phyloP scores from a whole-genome alignment of 1,140 invertebrate genomes.

The Odontomachus brunneus region DNA sequence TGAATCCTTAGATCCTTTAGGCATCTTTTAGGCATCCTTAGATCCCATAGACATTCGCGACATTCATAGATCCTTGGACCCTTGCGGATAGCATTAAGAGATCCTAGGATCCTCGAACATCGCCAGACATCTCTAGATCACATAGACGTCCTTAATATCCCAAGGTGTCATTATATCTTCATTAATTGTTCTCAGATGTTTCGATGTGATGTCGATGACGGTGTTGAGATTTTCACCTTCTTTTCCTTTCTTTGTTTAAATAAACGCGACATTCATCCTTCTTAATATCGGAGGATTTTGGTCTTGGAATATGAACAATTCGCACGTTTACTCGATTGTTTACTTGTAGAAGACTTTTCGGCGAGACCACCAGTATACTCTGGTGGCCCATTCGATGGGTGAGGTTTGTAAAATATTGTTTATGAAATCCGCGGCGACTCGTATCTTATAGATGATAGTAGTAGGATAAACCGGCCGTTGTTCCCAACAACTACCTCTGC shows the following conservation, averaged over 20 bases:
- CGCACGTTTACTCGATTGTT: constrained; percentile 27
- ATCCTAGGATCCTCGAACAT: constrained; percentile 39
- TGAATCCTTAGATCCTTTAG: constrained; percentile 55
- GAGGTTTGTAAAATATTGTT: constrained; percentile 75
- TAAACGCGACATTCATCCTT: constrained; percentile 35
- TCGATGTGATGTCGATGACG: constrained; percentile 40
- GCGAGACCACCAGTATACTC: constrained; percentile 75
- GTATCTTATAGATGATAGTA: constrained; percentile 76
- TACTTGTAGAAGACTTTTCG: constrained; percentile 66
- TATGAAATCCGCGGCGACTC: constrained; percentile 76
- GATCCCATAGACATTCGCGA: constrained; percentile 31
- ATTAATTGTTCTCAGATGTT: constrained; percentile 8
- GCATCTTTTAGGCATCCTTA: constrained; percentile 52
- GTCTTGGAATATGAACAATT: constrained; percentile 38
- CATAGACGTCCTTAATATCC: constrained; percentile 10
- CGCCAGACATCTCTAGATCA: constrained; percentile 23
- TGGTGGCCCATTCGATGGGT: constrained; percentile 77
- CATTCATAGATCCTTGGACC: constrained; percentile 26
- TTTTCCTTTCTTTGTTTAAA: neutral
- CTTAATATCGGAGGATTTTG: constrained; percentile 37
- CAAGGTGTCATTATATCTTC: constrained; percentile 28
- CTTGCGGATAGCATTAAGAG: constrained; percentile 2
- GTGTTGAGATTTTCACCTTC: neutral
- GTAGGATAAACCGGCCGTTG: constrained; percentile 71
- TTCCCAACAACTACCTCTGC: constrained; percentile 62